Base-by-base conservation (phyloP, 2,888 invertebrate genomes). In the Dicyrtoma fusca region DNA sequence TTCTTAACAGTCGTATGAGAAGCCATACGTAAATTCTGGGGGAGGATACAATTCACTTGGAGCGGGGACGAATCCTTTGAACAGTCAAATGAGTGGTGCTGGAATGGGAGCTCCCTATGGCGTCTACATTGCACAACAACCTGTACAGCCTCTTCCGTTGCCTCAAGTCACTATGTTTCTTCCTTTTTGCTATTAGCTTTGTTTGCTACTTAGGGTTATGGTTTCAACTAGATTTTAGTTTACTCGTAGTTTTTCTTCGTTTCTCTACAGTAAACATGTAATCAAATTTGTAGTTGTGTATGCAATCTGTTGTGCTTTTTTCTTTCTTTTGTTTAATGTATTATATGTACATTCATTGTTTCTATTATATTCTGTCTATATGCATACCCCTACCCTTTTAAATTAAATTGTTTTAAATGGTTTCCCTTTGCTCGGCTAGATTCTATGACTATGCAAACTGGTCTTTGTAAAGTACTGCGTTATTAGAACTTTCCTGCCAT, bases 131-230 rank as follows among this genome's bases (percentile, higher is more conserved):
- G 73, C 78, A 77, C 75, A 73, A 55, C 78, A 77, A 76, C 78
- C 79, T 75, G 79, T 79, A 80, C 77, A 76, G 73, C 75, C 77
- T 75, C 77, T 77, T 78, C 76, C 77, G 74, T 74, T 80, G 76
- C 75, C 76, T 79, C 80, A 80, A 79, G 79, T 80, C 77, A 76
- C 74, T 77, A 76, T 74, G 75, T 69, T 73, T 72, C 75, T 74
- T 74, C 51, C 63, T 70, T 45, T 62, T 62, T 25, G 62, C 70
- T 70, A 47, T 51, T 53, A 49, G 62, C 70, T 70, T 61, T 62
- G 51, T 61, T 42, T 44, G 62, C 26, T 61, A 47, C 19, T 65
- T 49, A 5, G 51, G 21, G 4, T 62, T 62, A 10, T 34, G 44
- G 47, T 44, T 17, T 55, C 19, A 13, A 45, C 62, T 45, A 17